Base-by-base conservation (phyloP, 2,113 vertebrate genomes). In the Romanogobio albipinnatus region DNA sequence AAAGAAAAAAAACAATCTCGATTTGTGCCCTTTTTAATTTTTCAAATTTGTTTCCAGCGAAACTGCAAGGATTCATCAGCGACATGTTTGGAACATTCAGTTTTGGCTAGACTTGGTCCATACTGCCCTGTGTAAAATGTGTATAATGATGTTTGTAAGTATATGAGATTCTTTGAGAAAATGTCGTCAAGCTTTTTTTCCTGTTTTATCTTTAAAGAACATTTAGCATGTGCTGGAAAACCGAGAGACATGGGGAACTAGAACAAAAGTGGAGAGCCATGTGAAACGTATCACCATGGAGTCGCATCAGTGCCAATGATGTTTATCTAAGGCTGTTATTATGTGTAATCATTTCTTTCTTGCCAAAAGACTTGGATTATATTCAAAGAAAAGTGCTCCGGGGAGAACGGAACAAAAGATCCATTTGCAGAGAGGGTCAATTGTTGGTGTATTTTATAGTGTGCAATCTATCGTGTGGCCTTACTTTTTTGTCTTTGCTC, bases 381-480 rank as follows among this genome's bases (percentile, higher is more conserved):
- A 82, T 79, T 83, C 83, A 83, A 83, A 76, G 70, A 82, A 83
- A 85, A 74, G 66, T 53, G 29, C 82, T 83, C 74, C 51, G 39
- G 56, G 75, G 88, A 81, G 62, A 87, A 58, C 39, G 8, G 76
- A 89, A 84, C 88, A 83, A 79, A 22, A 81, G 74, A 83, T 85
- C 66, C 66, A 79, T 89, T 88, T 87, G 84, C 73, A 24, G 68
- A 87, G 76, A 83, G 85, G 85, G 82, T 87, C 77, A 82, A 86
- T 89, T 71, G 59, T 89, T 83, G 71, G 84, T 88, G 88, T 86
- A 85, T 87, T 87, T 89, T 88, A 82, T 86, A 90, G 88, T 90
- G 86, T 87, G 84, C 86, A 71, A 85, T 89, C 86, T 88, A 83
- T 87, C 24, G 83, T 89, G 86, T 82, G 83, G 88, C 88, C 88